Evolutionary conservation across 2,888 invertebrate genomes (phyloP).

Genomic region (Diaprepes abbreviatus): DNA sequence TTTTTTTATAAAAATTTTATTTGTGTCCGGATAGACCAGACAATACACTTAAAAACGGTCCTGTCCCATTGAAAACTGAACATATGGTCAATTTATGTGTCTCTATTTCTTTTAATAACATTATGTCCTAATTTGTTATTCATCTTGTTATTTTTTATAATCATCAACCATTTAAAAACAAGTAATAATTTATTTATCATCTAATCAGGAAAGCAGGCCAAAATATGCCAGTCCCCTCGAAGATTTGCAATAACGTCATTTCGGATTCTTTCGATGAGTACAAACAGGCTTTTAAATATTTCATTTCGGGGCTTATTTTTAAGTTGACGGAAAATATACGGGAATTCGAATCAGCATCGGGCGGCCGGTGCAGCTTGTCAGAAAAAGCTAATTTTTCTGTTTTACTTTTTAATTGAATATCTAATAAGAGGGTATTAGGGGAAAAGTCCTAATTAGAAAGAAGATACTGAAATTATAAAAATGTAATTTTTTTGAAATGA

Average conservation of each 20-base stretch:
- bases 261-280: slow-evolving; percentile 1
- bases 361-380: slow-evolving; percentile 7
- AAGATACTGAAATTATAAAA: background rate
- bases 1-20: too few species aligned
- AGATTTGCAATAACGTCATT: slow-evolving; percentile 24
- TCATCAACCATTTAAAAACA: too few species aligned
- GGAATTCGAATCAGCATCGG: background rate
- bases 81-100: too few species aligned
- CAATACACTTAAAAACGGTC: too few species aligned
- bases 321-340: slow-evolving; percentile 10
- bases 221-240: background rate
- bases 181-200: slow-evolving; percentile 3
- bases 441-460: slow-evolving; percentile 5
- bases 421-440: slow-evolving; percentile 19
- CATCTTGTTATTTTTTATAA: too few species aligned
- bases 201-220: slow-evolving; percentile 4
- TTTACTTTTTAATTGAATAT: slow-evolving; percentile 29
- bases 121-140: too few species aligned
- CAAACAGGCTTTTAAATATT: slow-evolving; percentile 30
- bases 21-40: too few species aligned
- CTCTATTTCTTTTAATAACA: too few species aligned
- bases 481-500: background rate
- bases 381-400: slow-evolving; percentile 22
- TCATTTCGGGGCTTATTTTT: slow-evolving; percentile 18
- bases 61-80: too few species aligned